Evolutionary conservation across 2,797 vertebrate species (phyloP).

Genomic region (Gymnothorax javanicus): DNA sequence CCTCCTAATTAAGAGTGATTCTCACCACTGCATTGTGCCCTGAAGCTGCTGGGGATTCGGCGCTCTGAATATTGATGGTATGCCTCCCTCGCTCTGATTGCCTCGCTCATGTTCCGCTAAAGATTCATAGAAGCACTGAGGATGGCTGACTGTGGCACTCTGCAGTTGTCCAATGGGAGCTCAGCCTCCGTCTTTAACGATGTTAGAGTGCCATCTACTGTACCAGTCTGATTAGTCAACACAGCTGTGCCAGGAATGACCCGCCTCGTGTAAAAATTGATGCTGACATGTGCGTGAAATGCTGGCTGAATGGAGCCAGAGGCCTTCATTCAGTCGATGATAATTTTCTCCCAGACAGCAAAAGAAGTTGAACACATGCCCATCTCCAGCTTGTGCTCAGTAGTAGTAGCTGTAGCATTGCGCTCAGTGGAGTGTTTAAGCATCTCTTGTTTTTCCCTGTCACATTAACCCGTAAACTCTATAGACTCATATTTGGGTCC

Average conservation of each 20-base stretch:
- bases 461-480: too few species aligned
- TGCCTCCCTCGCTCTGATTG: slow-evolving; percentile 47
- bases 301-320: neutral
- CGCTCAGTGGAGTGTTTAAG: too few species aligned
- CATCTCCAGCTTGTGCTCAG: neutral
- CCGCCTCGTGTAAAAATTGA: neutral
- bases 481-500: too few species aligned
- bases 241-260: neutral
- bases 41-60: slow-evolving; percentile 65
- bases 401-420: neutral
- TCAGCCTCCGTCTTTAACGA: slow-evolving; percentile 37
- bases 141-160: slow-evolving; percentile 50
- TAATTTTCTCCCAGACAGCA: neutral
- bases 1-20: slow-evolving; percentile 69
- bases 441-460: too few species aligned
- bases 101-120: slow-evolving; percentile 70
- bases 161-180: slow-evolving; percentile 23
- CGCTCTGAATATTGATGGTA: slow-evolving; percentile 72
- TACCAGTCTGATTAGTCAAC: slow-evolving; percentile 22
- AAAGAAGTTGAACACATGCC: neutral
- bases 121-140: slow-evolving; percentile 62
- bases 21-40: slow-evolving; percentile 59
- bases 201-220: slow-evolving; percentile 70
- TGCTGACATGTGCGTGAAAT: neutral
- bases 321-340: neutral